Evolutionary conservation across 2,113 vertebrate species (phyloP), one percentile per base, ranked within the genome.

Genomic region (Colossoma macropomum): DNA sequence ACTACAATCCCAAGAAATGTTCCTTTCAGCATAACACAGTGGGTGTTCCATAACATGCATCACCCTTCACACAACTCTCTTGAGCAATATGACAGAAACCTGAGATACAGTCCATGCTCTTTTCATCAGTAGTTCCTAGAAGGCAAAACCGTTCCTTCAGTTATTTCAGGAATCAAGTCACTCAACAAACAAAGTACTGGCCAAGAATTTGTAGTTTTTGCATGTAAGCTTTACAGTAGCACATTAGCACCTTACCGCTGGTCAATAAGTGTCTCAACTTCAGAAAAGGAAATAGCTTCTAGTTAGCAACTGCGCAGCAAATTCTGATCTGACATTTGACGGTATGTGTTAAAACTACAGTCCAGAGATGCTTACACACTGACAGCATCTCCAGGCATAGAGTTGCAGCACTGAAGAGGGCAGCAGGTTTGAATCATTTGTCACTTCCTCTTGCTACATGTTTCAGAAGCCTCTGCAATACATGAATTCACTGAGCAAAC

Each of bases 91-190:
- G 4, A 50, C 45, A 50, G 8, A 15, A 77, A 28, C 34, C 25
- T 25, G 38, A 28, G 17, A 63, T 5, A 15, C 12, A 0, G 17
- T 41, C 28, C 59, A 48, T 76, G 74, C 32, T 56, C 4, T 56
- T 27, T 76, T 62, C 32, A 62, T 76, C n/a, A 41, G 59, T 27
- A 28, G 59, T 45, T 65, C 75, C 38, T 60, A 65, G 75, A 13
- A 45, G 38, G 59, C 50, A 52, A 52, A 52, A 19, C 16, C 50
- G 8, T 17, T 52, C 50, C 8, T 41, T n/a, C 0, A 62, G 50
- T 52, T 3, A 52, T 5, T 17, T 52, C 15, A 52, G 13, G 16
- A 17, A 19, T 52, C 17, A 52, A 17, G 45, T 50, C 45, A 50
- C 45, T 54, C 16, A 54, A 54, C 16, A 19, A 50, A 54, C 52